A percentile compares a stretch with the other conserved stretches of the same genome.
These are phyloP conservation scores for Caenorhabditis angaria DNA, from an alignment of 2,888 invertebrate genomes.

Conservation along the genomic window DNA sequence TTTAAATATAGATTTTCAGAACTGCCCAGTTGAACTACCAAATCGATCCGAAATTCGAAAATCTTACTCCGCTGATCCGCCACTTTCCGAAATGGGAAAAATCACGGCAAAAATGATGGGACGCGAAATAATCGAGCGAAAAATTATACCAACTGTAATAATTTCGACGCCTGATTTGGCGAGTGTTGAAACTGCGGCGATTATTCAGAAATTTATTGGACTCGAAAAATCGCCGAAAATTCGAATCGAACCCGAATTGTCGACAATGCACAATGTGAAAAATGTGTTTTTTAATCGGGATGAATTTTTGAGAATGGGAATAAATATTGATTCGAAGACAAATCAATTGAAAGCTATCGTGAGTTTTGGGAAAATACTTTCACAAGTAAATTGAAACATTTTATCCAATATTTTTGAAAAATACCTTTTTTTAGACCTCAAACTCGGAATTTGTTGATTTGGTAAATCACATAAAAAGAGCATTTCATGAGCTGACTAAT, in stretches of 20 bases:
- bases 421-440: slow-evolving; percentile 16
- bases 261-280: slow-evolving; percentile 26
- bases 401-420: slow-evolving; percentile 5
- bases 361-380: not conserved
- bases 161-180: slow-evolving; percentile 47
- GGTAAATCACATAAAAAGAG: slow-evolving; percentile 23
- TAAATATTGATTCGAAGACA: slow-evolving; percentile 15
- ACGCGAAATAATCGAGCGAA: slow-evolving; percentile 39
- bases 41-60: slow-evolving; percentile 36
- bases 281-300: slow-evolving; percentile 24
- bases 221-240: slow-evolving; percentile 28
- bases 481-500: slow-evolving; percentile 26
- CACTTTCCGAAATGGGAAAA: slow-evolving; percentile 48
- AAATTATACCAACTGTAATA: slow-evolving; percentile 28
- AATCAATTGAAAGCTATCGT: slow-evolving; percentile 16
- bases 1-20: slow-evolving; percentile 25
- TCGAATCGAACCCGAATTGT: slow-evolving; percentile 37
- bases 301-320: slow-evolving; percentile 14
- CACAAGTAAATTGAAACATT: not conserved
- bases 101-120: slow-evolving; percentile 42
- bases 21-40: slow-evolving; percentile 43
- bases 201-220: slow-evolving; percentile 26
- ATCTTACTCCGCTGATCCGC: slow-evolving; percentile 46
- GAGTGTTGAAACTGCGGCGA: slow-evolving; percentile 49
- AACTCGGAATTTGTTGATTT: slow-evolving; percentile 14